Base-by-base conservation (phyloP, 2,888 invertebrate genomes). In the Pseudococcus jackbeardsleyi region DNA sequence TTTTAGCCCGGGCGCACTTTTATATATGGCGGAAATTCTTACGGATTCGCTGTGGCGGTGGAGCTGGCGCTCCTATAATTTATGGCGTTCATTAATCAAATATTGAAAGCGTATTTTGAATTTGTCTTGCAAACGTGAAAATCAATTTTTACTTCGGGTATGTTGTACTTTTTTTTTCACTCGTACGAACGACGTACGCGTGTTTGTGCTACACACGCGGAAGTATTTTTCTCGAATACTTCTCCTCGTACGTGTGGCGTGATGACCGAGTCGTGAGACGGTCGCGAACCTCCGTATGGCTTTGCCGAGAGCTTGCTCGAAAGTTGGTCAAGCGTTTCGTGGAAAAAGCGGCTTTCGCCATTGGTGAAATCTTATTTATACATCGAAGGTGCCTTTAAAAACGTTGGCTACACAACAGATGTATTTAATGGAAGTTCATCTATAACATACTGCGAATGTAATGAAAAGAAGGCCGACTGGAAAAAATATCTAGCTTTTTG, bases 81-180 rank as follows among this genome's bases (percentile, higher is more conserved):
- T 79, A 79, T 42, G 42, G 26, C 46, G 79, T 79, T 79, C 79
- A 79, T 79, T 79, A 79, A 79, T 79, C 79, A 79, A 79, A 79
- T 79, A 79, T 79, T 79, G 79, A 79, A 79, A 79, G 79, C 79
- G 79, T 79, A 79, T 79, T 79, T 79, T 79, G 79, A 79, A 79
- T 79, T 79, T 46, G 79, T 77, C 79, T 79, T 79, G 79, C 79
- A 42, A 79, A 79, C 79, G 26, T 8, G 46, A 79, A 79, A 79
- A 79, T 79, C 79, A 79, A 79, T 79, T 79, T 79, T 79, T 79
- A 79, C 46, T 42, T 42, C 9, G 79, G 42, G 19, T 42, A 46
- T n/a, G 79, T 8, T 79, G 26, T 33, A 33, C 3, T 2, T 33
- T 33, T 33, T 42, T 79, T 42, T 79, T 8, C 9, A 59, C 19